phyloP scores from a whole-genome alignment of 2,113 vertebrate species.

The Embiotoca jacksoni region DNA sequence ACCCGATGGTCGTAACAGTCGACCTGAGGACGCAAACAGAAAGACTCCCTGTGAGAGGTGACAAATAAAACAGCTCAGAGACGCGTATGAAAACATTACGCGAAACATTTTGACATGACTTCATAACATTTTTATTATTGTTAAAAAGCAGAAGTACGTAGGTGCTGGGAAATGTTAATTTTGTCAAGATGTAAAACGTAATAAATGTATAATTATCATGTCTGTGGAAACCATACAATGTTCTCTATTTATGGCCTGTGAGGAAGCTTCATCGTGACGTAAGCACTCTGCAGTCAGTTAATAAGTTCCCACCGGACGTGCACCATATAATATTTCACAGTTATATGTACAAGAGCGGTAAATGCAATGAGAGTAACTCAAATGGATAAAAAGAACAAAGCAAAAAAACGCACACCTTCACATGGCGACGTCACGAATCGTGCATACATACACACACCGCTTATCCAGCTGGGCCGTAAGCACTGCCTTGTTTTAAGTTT shows the following conservation, averaged over 20 bases:
- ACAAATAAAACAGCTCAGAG: neutral
- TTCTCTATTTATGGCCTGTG: neutral
- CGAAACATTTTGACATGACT: no score
- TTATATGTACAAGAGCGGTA: neutral
- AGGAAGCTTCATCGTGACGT: neutral
- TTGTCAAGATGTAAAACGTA: no score
- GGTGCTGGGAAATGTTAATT: no score
- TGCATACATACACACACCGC: slow-evolving; percentile 26
- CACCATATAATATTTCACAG: neutral
- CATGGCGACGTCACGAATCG: neutral
- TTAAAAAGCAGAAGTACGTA: no score
- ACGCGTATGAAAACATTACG: neutral
- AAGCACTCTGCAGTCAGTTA: neutral
- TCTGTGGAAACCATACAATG: neutral
- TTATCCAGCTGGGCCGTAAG: slow-evolving; percentile 41
- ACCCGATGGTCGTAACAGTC: slow-evolving; percentile 92
- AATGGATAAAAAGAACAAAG: neutral
- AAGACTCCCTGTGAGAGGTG: neutral
- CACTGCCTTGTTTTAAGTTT: slow-evolving; percentile 21
- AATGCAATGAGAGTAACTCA: neutral
- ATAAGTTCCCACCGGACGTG: neutral
- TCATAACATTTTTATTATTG: no score
- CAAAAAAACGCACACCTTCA: slow-evolving; percentile 52
- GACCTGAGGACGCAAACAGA: slow-evolving; percentile 84
- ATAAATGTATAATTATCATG: no score